These are phyloP conservation scores for Microplitis deprimator DNA, from an alignment of 2,888 invertebrate species.

Conservation along the genomic window DNA sequence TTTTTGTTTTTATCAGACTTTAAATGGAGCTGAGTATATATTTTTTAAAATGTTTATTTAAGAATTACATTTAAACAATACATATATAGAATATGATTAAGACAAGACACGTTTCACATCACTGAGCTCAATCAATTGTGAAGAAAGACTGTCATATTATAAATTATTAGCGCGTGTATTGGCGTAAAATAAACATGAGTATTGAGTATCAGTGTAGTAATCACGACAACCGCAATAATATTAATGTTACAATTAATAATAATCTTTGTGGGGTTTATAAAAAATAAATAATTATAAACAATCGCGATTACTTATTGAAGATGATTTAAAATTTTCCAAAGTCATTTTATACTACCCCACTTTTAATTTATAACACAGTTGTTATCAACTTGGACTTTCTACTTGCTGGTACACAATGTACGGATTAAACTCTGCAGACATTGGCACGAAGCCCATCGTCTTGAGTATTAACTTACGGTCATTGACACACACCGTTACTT, in stretches of 20 bases:
- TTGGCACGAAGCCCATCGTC: slow-evolving; percentile 36
- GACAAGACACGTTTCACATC: slow-evolving; percentile 46
- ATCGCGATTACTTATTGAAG: slow-evolving; percentile 4
- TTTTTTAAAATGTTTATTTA: not conserved
- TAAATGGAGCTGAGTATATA: not conserved
- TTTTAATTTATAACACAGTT: not conserved
- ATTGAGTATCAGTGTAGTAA: slow-evolving; percentile 11
- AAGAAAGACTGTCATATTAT: slow-evolving; percentile 44
- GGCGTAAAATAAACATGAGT: slow-evolving; percentile 38
- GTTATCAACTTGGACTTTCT: slow-evolving; percentile 47
- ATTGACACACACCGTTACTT: slow-evolving; percentile 29
- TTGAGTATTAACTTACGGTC: slow-evolving; percentile 27
- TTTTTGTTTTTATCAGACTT: too few relatives aligned
- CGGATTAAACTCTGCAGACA: slow-evolving; percentile 29
- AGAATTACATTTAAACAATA: not conserved
- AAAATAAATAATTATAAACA: slow-evolving; percentile 11
- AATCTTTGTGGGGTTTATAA: not conserved
- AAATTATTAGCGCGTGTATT: slow-evolving; percentile 42
- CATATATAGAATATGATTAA: not conserved
- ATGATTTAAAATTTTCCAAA: slow-evolving; percentile 35
- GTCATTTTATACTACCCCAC: slow-evolving; percentile 33
- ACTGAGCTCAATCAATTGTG: slow-evolving; percentile 46
- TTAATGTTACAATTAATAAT: not conserved
- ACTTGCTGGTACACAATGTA: slow-evolving; percentile 36
- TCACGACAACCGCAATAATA: not conserved